Evolutionary conservation across 2,113 vertebrate species (phyloP).

Genomic region (Pedionomus torquatus): DNA sequence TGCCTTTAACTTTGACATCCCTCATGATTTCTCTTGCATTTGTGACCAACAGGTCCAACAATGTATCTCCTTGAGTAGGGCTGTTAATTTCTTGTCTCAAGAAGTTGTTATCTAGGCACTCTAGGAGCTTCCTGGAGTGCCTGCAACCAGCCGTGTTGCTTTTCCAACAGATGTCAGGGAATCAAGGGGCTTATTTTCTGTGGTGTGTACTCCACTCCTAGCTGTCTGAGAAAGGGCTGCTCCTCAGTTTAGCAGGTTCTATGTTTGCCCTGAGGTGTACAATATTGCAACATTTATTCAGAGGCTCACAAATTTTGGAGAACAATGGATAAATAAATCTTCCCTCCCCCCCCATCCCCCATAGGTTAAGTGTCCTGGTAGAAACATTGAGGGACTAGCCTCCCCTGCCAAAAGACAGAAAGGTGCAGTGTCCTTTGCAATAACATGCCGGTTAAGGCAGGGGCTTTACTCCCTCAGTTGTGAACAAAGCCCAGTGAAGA

Average conservation of each 20-base stretch:
- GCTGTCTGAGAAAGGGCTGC: background rate
- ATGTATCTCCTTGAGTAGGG: too few relatives aligned
- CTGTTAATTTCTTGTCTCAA: too few relatives aligned
- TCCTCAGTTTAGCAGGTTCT: background rate
- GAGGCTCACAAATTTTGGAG: background rate
- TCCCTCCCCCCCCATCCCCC: background rate
- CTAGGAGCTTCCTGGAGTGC: too few relatives aligned
- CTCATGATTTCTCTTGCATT: too few relatives aligned
- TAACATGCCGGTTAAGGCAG: background rate
- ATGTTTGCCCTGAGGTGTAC: background rate
- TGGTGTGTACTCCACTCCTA: background rate
- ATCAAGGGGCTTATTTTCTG: background rate
- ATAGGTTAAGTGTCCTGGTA: background rate
- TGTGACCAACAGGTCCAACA: too few relatives aligned
- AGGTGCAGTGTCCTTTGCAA: background rate
- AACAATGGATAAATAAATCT: background rate
- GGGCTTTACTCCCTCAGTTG: background rate
- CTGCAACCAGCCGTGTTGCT: too few relatives aligned
- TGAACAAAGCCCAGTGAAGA: background rate
- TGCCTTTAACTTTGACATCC: too few relatives aligned
- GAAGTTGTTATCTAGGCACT: too few relatives aligned
- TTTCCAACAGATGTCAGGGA: too few relatives aligned
- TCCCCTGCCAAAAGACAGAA: background rate
- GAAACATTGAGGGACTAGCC: background rate
- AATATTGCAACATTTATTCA: background rate